Evolutionary conservation across 2,888 invertebrate species (phyloP).

Genomic region (Drosophila percnosoma): DNA sequence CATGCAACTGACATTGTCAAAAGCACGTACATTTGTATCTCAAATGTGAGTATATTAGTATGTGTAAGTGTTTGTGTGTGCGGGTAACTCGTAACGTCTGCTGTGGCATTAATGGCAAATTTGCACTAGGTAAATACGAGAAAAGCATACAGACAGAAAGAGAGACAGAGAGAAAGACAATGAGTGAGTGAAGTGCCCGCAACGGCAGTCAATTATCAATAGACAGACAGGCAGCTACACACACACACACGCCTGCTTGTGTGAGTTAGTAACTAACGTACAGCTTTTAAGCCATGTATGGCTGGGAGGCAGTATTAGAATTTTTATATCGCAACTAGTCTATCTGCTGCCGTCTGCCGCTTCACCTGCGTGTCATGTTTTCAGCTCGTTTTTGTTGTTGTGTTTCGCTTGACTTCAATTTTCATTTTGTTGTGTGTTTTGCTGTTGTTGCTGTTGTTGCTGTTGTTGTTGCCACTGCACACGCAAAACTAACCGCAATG

Average conservation of each 20-base stretch:
- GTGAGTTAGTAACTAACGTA: slow-evolving; percentile 47
- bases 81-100: slow-evolving; percentile 58
- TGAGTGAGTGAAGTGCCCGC: slow-evolving; percentile 59
- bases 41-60: slow-evolving; percentile 18
- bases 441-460: slow-evolving; percentile 21
- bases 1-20: slow-evolving; percentile 57
- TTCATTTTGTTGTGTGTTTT: slow-evolving; percentile 62
- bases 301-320: slow-evolving; percentile 23
- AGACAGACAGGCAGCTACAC: slow-evolving; percentile 53
- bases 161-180: slow-evolving; percentile 13
- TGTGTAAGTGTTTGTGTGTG: slow-evolving; percentile 25
- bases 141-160: slow-evolving; percentile 18
- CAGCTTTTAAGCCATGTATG: slow-evolving; percentile 11
- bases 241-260: neutral
- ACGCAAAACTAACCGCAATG: slow-evolving; percentile 73
- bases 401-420: slow-evolving; percentile 62
- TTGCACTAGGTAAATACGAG: slow-evolving; percentile 76
- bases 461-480: slow-evolving; percentile 58
- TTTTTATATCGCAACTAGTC: slow-evolving; percentile 63
- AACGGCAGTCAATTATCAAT: slow-evolving; percentile 78
- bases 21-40: slow-evolving; percentile 65
- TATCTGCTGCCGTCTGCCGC: slow-evolving; percentile 52
- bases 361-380: slow-evolving; percentile 72
- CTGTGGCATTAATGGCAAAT: slow-evolving; percentile 76
- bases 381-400: slow-evolving; percentile 27